Evolutionary conservation across 2,888 invertebrate genomes (phyloP), one percentile per base, ranked within the genome.

Genomic region (Bugula neritina): DNA sequence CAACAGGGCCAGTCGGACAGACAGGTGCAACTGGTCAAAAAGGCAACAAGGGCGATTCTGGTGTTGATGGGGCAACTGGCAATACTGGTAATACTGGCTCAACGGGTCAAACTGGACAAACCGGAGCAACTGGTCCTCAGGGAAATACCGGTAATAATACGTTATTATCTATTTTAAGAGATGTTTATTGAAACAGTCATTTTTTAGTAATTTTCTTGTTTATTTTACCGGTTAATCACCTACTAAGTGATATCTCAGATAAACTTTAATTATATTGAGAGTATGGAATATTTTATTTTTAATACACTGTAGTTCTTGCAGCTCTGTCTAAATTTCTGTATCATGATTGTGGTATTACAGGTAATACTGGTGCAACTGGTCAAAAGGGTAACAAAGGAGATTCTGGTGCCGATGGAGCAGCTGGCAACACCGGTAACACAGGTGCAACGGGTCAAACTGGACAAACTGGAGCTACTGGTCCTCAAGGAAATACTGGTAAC

Each of bases 21-120:
- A 54, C 71, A 5, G 71, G 71, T 23, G 31, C 10, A 21, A 43
- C 43, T 3, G 70, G 70, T n/a, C 5, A 43, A 3, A 72, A 72
- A 54, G 70, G 71, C 31, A n/a, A 2, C 23, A 70, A 43, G 29
- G 70, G 70, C 5, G 70, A 25, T 31, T 54, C 70, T n/a, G 70
- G 70, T 23, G 25, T 23, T 10, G 72, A 57, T n/a, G 73, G 73
- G 3, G 34, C 72, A 21, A 73, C 71, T 54, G 73, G 73, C n/a
- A 27, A 23, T 1, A n/a, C 21, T 13, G 73, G 73, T n/a, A 29
- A n/a, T 25, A 70, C 70, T 43, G 70, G 70, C 29, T 3, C 70
- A 3, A 70, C 70, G 2, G 70, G 70, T 3, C 70, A 21, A 43
- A 70, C 29, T 43, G 70, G 70, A 29, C 69, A 17, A 21, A 52